Evolutionary conservation across 2,113 vertebrate genomes (phyloP).

Genomic region (Polyodon spathula): DNA sequence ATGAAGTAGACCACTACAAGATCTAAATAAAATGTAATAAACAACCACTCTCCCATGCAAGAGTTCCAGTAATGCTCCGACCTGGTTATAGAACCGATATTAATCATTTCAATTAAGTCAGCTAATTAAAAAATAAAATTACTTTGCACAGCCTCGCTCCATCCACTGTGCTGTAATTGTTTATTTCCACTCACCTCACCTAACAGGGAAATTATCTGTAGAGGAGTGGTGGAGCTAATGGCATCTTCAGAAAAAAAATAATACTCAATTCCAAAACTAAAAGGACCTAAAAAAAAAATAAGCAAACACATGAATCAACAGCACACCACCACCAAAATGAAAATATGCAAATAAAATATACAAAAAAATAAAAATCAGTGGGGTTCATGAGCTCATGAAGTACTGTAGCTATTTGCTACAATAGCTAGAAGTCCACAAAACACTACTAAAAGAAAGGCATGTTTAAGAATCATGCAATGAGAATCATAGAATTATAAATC

Average conservation of each 20-base stretch:
- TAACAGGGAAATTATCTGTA: not conserved
- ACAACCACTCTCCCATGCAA: not conserved
- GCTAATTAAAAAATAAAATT: not conserved
- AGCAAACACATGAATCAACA: not conserved
- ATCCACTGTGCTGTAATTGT: not conserved
- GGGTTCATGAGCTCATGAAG: too few species aligned
- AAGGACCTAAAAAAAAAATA: not conserved
- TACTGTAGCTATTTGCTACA: too few species aligned
- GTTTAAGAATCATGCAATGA: too few species aligned
- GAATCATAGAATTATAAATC: too few species aligned
- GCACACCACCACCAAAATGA: not conserved
- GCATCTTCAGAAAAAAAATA: not conserved
- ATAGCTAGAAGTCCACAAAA: too few species aligned
- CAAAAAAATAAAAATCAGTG: too few species aligned
- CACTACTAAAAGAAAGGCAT: too few species aligned
- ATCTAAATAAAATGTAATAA: not conserved
- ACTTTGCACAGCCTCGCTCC: not conserved
- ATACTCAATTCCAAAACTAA: not conserved
- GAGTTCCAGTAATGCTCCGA: not conserved
- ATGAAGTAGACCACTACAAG: not conserved
- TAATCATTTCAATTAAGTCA: not conserved
- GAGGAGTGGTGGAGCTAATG: not conserved
- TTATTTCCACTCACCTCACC: not conserved
- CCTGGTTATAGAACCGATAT: not conserved
- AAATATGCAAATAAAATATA: not conserved